A percentile compares a stretch with the other conserved stretches of the same genome.
Conservation (phyloP, 2,888 invertebrate species). For the Euphydryas editha region DNA sequence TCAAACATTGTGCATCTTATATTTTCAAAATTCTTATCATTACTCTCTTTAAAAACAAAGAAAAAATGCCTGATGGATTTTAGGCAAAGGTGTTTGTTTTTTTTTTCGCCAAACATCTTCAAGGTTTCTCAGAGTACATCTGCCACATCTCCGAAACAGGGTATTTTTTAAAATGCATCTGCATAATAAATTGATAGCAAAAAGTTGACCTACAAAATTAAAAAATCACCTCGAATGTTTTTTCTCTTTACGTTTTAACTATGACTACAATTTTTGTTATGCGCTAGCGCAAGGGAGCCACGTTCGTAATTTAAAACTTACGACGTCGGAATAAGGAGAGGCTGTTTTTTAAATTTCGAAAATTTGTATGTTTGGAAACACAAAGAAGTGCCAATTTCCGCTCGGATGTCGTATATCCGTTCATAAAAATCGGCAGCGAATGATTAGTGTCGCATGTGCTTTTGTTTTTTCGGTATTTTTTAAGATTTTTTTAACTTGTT, state of each 20-base stretch:
- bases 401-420: conserved; percentile 74
- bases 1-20: too few relatives aligned
- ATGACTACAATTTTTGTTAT: conserved; percentile 26
- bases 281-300: not conserved
- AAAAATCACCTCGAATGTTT: conserved; percentile 53
- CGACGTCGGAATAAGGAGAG: conserved; percentile 36
- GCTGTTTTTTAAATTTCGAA: conserved; percentile 22
- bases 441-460: conserved; percentile 77
- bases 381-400: conserved; percentile 82
- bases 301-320: conserved; percentile 46
- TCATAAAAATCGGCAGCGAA: conserved; percentile 74
- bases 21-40: not conserved
- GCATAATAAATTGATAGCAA: conserved; percentile 80
- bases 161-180: conserved; percentile 75
- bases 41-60: conserved; percentile 3
- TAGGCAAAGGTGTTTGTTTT: conserved; percentile 68
- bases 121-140: conserved; percentile 70
- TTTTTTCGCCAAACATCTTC: conserved; percentile 71
- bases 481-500: conserved; percentile 59
- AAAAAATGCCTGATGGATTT: conserved; percentile 59
- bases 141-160: conserved; percentile 67
- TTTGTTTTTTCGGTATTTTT: conserved; percentile 71
- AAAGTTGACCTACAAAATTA: conserved; percentile 80
- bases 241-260: conserved; percentile 46
- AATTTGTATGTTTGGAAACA: conserved; percentile 44